These are phyloP conservation scores for Aselliscus stoliczkanus DNA, from an alignment of 2,797 vertebrate genomes.

Conservation along the genomic window DNA sequence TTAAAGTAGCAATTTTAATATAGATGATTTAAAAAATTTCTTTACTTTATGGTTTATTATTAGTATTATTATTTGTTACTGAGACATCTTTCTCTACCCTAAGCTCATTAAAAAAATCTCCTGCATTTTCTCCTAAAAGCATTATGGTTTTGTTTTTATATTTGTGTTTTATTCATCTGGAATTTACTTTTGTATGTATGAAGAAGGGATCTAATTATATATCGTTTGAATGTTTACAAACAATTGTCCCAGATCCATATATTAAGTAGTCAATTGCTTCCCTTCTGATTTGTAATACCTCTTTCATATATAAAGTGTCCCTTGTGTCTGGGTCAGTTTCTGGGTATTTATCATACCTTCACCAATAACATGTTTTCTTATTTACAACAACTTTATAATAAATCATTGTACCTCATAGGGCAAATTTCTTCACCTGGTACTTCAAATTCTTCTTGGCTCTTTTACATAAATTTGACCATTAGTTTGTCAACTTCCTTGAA, in stretches of 20 bases:
- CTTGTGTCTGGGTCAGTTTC: not conserved
- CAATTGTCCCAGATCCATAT: not conserved
- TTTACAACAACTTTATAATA: not conserved
- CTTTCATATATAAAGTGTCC: not conserved
- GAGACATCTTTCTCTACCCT: not conserved
- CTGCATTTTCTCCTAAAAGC: not conserved
- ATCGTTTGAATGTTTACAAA: not conserved
- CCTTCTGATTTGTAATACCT: not conserved
- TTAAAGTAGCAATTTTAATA: not conserved
- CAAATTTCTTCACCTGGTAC: not conserved
- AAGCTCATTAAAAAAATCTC: not conserved
- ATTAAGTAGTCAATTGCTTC: not conserved
- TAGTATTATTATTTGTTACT: not conserved
- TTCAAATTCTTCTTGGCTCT: not conserved
- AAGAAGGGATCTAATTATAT: not conserved
- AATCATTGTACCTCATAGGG: not conserved
- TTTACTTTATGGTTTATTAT: not conserved
- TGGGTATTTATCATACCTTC: not conserved
- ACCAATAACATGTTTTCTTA: not conserved
- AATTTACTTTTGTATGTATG: not conserved
- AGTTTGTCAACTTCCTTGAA: not conserved
- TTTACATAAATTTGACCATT: not conserved
- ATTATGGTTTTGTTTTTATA: not conserved
- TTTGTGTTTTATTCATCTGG: not conserved
- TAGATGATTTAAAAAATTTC: not conserved